Evolutionary conservation across 2,113 vertebrate genomes (phyloP), one percentile per base, ranked within the genome.

Genomic region (Aspidoscelis tigris): DNA sequence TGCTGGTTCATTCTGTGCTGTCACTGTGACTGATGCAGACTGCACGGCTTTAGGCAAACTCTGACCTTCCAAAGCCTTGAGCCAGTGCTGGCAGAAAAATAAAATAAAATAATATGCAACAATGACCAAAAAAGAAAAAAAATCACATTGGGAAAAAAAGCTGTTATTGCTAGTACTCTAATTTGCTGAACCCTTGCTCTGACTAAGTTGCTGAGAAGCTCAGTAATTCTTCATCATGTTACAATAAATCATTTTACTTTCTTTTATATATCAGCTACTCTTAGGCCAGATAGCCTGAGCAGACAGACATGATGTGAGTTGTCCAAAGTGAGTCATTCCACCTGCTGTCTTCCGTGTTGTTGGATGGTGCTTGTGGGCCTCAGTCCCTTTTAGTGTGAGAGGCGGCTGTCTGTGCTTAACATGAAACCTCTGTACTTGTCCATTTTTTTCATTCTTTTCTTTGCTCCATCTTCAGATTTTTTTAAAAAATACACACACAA

Each of bases 231-330:
- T 97, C 98, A 97, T 98, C 97, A 96, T 99, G 97, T 98, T 98
- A 97, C 96, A 99, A 98, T 99, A 98, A 96, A 99, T 98, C 98
- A 98, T 99, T 99, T 98, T 98, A 97, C 96, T 99, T 99, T 99
- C 97, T 99, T 99, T 99, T 99, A 97, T 98, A 98, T 98, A 99
- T 99, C 99, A 99, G 99, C 99, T 98, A 98, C 98, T 98, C 98
- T 99, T 99, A 99, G 98, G 98, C 98, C 98, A 98, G 98, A 98
- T 99, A 99, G 98, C 97, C 98, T 99, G 98, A 99, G 97, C 99
- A 99, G 99, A 98, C 98, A 99, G 96, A 99, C 99, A 99, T 98
- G 98, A 99, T 99, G 99, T 99, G 99, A 99, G 98, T 99, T 98
- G 98, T 99, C 96, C 94, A 97, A 97, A 99, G 97, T 99, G 97